These are phyloP conservation scores for Microtus richardsoni DNA, from an alignment of 2,113 vertebrate genomes.

Conservation along the genomic window DNA sequence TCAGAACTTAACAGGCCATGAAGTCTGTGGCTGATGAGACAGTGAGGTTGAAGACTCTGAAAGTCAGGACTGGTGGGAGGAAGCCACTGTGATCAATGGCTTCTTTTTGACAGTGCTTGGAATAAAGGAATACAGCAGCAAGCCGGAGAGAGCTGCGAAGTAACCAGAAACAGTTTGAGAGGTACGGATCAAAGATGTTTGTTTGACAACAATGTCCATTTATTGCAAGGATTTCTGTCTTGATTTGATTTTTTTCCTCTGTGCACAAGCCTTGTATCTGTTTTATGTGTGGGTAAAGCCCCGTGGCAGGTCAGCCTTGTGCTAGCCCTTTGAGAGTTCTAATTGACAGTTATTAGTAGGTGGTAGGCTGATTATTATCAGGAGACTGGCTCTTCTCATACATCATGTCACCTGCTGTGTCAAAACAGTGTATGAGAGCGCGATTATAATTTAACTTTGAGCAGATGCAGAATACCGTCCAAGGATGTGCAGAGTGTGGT, in stretches of 20 bases:
- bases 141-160: background rate
- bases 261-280: background rate
- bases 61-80: background rate
- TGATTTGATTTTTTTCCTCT: background rate
- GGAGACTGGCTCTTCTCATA: constrained; percentile 1
- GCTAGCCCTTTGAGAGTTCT: background rate
- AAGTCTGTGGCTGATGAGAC: background rate
- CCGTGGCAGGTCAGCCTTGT: background rate
- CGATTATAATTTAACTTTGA: background rate
- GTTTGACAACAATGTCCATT: constrained; percentile 8
- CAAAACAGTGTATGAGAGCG: background rate
- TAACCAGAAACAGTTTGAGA: background rate
- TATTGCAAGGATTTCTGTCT: background rate
- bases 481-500: background rate
- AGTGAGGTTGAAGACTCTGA: background rate
- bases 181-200: background rate
- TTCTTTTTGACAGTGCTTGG: constrained; percentile 35
- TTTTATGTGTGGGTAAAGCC: background rate
- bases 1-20: constrained; percentile 4
- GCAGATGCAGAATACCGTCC: background rate
- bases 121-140: background rate
- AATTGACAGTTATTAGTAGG: background rate
- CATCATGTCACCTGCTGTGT: background rate
- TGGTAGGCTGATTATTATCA: constrained; percentile 29
- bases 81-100: background rate